Evolutionary conservation across 1,140 invertebrate species (phyloP), one percentile per base, ranked within the genome.

Genomic region (Pissodes strobi): DNA sequence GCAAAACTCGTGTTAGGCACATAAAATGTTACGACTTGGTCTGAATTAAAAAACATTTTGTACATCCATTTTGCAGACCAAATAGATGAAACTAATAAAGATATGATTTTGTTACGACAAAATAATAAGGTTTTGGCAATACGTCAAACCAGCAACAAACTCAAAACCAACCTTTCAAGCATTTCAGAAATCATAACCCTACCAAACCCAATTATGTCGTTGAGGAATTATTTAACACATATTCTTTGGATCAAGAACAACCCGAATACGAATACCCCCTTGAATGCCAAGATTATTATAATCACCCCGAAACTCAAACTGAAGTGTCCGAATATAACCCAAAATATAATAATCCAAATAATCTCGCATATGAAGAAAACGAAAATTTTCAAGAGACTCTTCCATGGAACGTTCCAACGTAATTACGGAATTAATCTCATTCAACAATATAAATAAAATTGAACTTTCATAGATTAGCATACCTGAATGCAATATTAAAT

Each of bases 31-130:
- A 17, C 17, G 6, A 48, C 43, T 1, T 48, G 22, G 39, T 1
- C n/a, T n/a, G n/a, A n/a, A n/a, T n/a, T n/a, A n/a, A n/a, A n/a
- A 34, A 48, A 25, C 9, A 4, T 53, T 18, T 43, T 46, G 53
- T 18, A 18, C 9, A 56, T 22, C 12, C 30, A 68, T 62, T 66
- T 68, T 18, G 55, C 55, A 9, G 39, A 58, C 22, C 38, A 37
- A 23, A 43, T 19, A 9, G 48, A 51, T 37, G 48, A 51, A 27
- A 12, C 23, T 2, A 51, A 27, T 51, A 3, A 22, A 23, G 48
- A 51, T 51, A 6, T 51, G 9, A n/a, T 49, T 1, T 22, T 58
- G 43, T 27, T 59, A 27, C 30, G 27, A 48, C 56, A 65, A 59
- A 12, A 8, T 10, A 9, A 10, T 18, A 48, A 59, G 18, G 38